These are phyloP conservation scores for Formica aserva DNA, from an alignment of 2,888 invertebrate species.

Conservation along the genomic window DNA sequence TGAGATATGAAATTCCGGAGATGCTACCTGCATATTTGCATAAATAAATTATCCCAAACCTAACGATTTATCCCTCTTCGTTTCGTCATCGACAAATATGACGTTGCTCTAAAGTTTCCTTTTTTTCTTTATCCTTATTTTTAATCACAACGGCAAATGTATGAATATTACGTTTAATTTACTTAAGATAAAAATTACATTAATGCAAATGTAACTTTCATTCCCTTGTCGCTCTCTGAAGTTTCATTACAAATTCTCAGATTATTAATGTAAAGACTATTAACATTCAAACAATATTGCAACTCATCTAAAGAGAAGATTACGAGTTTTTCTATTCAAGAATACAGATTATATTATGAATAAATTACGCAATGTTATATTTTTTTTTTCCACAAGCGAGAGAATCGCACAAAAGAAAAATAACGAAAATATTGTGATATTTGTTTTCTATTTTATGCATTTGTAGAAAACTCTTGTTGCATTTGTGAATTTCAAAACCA, in stretches of 20 bases:
- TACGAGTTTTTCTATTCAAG: not conserved
- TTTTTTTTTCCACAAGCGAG: not conserved
- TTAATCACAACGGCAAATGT: not conserved
- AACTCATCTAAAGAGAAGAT: constrained; percentile 5
- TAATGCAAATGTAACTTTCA: constrained; percentile 11
- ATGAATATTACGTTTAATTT: constrained; percentile 20
- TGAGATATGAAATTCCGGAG: not conserved
- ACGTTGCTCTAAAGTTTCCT: not conserved
- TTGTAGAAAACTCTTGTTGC: not conserved
- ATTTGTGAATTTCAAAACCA: not conserved
- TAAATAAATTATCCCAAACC: constrained; percentile 9
- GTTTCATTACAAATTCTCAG: constrained; percentile 18
- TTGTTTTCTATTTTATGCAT: not conserved
- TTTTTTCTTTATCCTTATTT: not conserved
- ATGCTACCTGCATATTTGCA: not conserved
- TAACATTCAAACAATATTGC: not conserved
- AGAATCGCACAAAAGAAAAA: not conserved
- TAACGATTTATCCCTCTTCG: not conserved
- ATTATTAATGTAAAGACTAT: not conserved
- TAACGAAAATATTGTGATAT: not conserved
- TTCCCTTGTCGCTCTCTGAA: not conserved
- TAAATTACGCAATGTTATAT: constrained; percentile 6
- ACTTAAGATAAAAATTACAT: constrained; percentile 8
- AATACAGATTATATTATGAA: constrained; percentile 16
- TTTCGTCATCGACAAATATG: not conserved